A percentile compares a stretch with the other conserved stretches of the same genome.
phyloP scores from a whole-genome alignment of 2,888 invertebrate species.

The Drosophila formosana region DNA sequence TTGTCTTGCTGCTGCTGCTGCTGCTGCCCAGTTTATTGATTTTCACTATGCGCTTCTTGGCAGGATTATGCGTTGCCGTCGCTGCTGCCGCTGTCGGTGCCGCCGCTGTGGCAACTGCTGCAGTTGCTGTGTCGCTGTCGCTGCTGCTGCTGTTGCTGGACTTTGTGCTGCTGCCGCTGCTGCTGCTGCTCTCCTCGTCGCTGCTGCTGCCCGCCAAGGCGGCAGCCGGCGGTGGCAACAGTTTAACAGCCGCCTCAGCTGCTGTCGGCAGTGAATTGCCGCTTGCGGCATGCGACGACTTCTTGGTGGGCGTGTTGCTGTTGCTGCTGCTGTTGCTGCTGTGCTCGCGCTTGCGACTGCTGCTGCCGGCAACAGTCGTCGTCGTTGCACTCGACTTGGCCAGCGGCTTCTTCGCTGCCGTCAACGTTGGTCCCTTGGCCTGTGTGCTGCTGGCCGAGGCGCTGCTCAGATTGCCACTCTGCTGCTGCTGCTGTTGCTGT shows the following conservation, averaged over 20 bases:
- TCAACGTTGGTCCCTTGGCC: slow-evolving; percentile 82
- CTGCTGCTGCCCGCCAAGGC: slow-evolving; percentile 46
- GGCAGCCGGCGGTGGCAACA: slow-evolving; percentile 6
- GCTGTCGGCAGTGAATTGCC: slow-evolving; percentile 57
- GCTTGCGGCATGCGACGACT: slow-evolving; percentile 53
- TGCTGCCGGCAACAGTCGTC: slow-evolving; percentile 37
- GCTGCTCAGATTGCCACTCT: slow-evolving; percentile 76
- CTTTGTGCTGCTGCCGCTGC: slow-evolving; percentile 45
- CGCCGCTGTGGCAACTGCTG: not conserved
- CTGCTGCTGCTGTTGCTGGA: slow-evolving; percentile 19
- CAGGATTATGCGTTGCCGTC: slow-evolving; percentile 37
- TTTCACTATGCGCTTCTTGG: slow-evolving; percentile 55
- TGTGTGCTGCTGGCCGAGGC: slow-evolving; percentile 75
- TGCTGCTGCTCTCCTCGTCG: slow-evolving; percentile 63
- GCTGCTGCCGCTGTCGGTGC: slow-evolving; percentile 3
- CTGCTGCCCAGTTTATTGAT: slow-evolving; percentile 60
- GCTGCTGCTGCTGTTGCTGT: slow-evolving; percentile 59
- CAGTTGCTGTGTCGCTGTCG: not conserved
- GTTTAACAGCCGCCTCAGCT: not conserved
- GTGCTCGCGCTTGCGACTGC: slow-evolving; percentile 83
- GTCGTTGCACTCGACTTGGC: slow-evolving; percentile 42
- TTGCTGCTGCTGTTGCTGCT: slow-evolving; percentile 67
- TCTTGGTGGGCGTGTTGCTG: slow-evolving; percentile 74
- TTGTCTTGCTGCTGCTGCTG: slow-evolving; percentile 61
- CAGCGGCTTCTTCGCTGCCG: slow-evolving; percentile 82